Evolutionary conservation across 1,140 invertebrate species (phyloP).

Genomic region (Diprion similis): DNA sequence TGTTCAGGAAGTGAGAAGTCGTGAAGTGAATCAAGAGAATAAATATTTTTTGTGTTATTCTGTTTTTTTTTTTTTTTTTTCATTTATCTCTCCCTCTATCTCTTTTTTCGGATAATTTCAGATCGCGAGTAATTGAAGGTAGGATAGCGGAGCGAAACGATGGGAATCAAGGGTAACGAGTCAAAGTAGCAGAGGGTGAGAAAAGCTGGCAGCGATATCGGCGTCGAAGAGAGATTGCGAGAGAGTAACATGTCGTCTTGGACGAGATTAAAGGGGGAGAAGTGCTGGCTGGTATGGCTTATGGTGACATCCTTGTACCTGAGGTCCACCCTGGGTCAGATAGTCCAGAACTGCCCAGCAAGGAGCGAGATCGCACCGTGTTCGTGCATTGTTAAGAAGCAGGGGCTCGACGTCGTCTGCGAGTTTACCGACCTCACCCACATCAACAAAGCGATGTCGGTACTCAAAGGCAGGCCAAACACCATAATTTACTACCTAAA

Average conservation of each 20-base stretch:
- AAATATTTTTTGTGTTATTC: too few species aligned
- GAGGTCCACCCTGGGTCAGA: conserved; percentile 34
- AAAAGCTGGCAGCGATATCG: background rate
- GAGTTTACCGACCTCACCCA: conserved; percentile 80
- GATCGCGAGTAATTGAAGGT: too few species aligned
- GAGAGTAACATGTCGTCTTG: background rate
- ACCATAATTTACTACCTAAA: conserved; percentile 86
- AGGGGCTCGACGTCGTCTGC: conserved; percentile 85
- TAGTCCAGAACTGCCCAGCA: conserved; percentile 73
- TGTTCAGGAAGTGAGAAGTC: too few species aligned
- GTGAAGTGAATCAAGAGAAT: too few species aligned
- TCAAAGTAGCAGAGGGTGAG: background rate
- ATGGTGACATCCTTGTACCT: background rate
- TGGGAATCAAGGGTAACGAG: background rate
- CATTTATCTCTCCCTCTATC: too few species aligned
- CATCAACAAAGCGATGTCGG: conserved; percentile 78
- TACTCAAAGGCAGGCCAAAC: conserved; percentile 73
- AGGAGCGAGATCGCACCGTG: conserved; percentile 78
- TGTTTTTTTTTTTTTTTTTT: too few species aligned
- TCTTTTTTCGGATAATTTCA: too few species aligned
- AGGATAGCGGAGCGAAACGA: too few species aligned
- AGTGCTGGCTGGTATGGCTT: background rate
- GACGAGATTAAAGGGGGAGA: background rate
- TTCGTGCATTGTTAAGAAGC: conserved; percentile 82
- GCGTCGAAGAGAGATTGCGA: background rate